Percentiles rank a stretch among this genome's conserved stretches.
These are phyloP conservation scores for Heliothis virescens DNA, from an alignment of 1,140 invertebrate genomes.

Conservation along the genomic window DNA sequence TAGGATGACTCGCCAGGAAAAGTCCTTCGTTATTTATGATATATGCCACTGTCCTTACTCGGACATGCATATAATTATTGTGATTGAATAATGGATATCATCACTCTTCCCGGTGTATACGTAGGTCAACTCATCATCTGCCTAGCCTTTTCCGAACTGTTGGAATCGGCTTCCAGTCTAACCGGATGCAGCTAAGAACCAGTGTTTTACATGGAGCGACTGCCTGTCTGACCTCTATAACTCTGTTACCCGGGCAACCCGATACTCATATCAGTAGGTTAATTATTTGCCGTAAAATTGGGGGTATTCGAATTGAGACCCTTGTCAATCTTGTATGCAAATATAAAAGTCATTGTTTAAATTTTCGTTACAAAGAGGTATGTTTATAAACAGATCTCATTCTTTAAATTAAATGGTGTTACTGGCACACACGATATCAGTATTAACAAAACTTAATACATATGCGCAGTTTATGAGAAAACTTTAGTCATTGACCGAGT, in stretches of 20 bases:
- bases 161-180: no score
- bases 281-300: no score
- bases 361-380: neutral
- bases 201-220: no score
- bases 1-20: constrained; percentile 26
- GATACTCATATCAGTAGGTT: no score
- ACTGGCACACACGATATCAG: constrained; percentile 12
- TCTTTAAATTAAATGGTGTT: neutral
- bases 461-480: neutral
- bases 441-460: neutral
- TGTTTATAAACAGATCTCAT: neutral
- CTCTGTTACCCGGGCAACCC: no score
- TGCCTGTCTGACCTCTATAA: no score
- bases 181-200: no score
- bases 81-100: neutral
- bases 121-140: no score
- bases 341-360: neutral
- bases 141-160: no score
- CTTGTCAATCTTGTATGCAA: no score
- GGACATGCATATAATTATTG: neutral
- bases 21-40: constrained; percentile 27
- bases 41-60: neutral
- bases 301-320: no score
- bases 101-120: neutral
- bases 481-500: neutral